These are phyloP conservation scores for Cryptocephalus primarius DNA, from an alignment of 2,888 invertebrate genomes.

Conservation along the genomic window DNA sequence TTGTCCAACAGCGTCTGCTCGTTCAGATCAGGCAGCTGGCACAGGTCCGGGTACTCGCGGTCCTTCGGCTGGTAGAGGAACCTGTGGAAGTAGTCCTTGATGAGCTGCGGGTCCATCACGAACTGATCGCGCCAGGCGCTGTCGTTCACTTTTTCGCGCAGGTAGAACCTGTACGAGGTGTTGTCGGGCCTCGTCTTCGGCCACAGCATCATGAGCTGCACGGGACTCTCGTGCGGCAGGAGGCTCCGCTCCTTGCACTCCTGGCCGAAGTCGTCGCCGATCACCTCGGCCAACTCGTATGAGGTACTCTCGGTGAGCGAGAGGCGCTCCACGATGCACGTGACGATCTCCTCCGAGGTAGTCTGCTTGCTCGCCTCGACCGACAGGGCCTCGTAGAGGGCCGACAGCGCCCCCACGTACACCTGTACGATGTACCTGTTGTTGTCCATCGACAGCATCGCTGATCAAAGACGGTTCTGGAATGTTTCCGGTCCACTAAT, in stretches of 20 bases:
- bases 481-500: background rate
- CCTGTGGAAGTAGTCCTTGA: conserved; percentile 83
- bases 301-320: conserved; percentile 50
- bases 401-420: conserved; percentile 79
- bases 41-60: conserved; percentile 90
- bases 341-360: conserved; percentile 83
- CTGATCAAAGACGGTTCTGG: conserved; percentile 2
- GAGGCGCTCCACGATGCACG: conserved; percentile 71
- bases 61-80: conserved; percentile 88
- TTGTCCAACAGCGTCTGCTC: conserved; percentile 89
- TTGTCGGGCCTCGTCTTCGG: conserved; percentile 49
- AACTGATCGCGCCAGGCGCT: conserved; percentile 80
- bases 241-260: conserved; percentile 88
- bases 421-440: conserved; percentile 58
- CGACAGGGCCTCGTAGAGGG: conserved; percentile 79
- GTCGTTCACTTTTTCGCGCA: conserved; percentile 76
- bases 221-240: conserved; percentile 69
- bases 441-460: conserved; percentile 18
- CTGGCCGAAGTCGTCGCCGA: conserved; percentile 74
- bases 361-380: conserved; percentile 89
- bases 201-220: conserved; percentile 75
- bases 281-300: conserved; percentile 81
- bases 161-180: conserved; percentile 64
- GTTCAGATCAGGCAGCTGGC: conserved; percentile 89
- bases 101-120: conserved; percentile 81